Evolutionary conservation across 2,888 invertebrate genomes (phyloP), one percentile per base, ranked within the genome.

Genomic region (Gymnoscelis rufifasciata): DNA sequence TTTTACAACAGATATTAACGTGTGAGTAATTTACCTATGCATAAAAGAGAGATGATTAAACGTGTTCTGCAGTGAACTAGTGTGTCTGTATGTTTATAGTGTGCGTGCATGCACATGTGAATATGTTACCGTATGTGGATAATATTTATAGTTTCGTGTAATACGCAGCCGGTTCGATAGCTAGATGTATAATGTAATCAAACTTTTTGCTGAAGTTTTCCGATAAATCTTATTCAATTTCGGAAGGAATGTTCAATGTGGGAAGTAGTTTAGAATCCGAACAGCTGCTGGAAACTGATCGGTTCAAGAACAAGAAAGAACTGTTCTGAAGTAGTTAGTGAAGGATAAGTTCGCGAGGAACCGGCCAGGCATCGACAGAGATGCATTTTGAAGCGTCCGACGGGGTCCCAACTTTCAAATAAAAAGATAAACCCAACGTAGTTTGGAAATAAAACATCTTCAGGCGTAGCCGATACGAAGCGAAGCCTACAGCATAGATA

Each of bases 341-440:
- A 51, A 47, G 61, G 63, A 68, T 66, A 74, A 80, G 72, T 81
- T 79, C 59, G 59, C 72, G 71, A 74, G 69, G 69, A 74, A 74
- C 74, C 36, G 33, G 49, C 27, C 64, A 67, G 68, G 71, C 65
- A 66, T 57, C 59, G 59, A 61, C 64, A 43, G 54, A 57, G 64
- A 58, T 65, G 68, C 71, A 69, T 72, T 75, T 69, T 66, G 68
- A 71, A 73, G 66, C 57, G 60, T 56, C 62, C 62, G 43, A 53
- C 59, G 47, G 53, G 51, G 49, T 54, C 43, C 35, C 51, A 64
- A 56, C 57, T 62, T 55, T 31, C 15, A 33, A 57, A 54, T 52
- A 61, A 53, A 54, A 65, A 57, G 51, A 43, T 30, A 35, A 47
- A 43, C 46, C 31, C 38, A 47, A 41, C 45, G 33, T 42, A 47